Base-by-base conservation (phyloP, 2,797 vertebrate genomes). In the Ctenopoma kingsleyae region DNA sequence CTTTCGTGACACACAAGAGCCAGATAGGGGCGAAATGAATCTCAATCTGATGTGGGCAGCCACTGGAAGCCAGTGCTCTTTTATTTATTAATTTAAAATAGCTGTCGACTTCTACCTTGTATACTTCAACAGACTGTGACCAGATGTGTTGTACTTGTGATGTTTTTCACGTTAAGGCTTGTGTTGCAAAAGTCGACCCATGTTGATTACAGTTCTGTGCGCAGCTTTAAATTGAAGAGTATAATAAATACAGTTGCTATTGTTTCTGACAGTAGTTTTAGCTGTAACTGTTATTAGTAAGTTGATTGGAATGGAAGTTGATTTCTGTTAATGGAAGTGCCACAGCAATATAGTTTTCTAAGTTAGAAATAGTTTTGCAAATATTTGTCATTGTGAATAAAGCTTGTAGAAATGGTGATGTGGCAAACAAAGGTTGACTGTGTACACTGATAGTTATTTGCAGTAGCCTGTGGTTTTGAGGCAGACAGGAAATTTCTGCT, bases 91-190 rank as follows among this genome's bases (percentile, higher is more conserved):
- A n/a, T 51, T 75, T 22, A 67, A 69, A 61, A 56, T 78, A 59
- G 78, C 57, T 47, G 40, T 51, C 6, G 15, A 65, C 72, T 72
- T 73, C 13, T 53, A 8, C 58, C 53, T 49, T 15, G 12, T 12
- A 15, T 40, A 5, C 60, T 71, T 75, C 25, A 22, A 53, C 43
- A 58, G 49, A 22, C 51, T 50, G 25, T 27, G 8, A 76, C 48
- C 15, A 9, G 38, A 60, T 10, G 0, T 44, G 15, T 7, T 51
- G 50, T 53, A 19, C 17, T 16, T 19, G 11, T 38, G 7, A 41
- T 12, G 41, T 56, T 46, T 35, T 22, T 61, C 30, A 22, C 17
- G 56, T 67, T 47, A 47, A 41, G 46, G 19, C 4, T 22, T 40
- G 27, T 53, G 41, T 61, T 60, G 41, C 6, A 47, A 56, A 36